Conservation (phyloP, 2,888 invertebrate genomes). For the Aphidius colemani region DNA sequence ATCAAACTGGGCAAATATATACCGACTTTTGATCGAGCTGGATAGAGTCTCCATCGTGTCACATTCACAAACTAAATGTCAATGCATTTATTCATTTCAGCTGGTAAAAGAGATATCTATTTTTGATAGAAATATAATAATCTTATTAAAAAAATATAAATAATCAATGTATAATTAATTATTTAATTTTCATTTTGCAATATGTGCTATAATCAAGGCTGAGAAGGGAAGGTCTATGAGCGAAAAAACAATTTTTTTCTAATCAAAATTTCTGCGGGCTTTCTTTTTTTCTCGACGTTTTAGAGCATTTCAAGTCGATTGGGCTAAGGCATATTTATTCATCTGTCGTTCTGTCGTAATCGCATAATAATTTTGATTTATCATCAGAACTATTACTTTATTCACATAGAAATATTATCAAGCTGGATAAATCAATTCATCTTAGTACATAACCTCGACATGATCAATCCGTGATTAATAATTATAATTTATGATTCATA, state of each 20-base stretch:
- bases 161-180: too few species aligned
- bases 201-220: too few species aligned
- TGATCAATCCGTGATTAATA: neutral
- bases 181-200: too few species aligned
- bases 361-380: too few species aligned
- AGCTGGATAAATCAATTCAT: neutral
- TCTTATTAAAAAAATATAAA: too few species aligned
- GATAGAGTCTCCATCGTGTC: slow-evolving; percentile 51
- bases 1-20: neutral
- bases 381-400: neutral
- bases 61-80: slow-evolving; percentile 40
- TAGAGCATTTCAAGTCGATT: too few species aligned
- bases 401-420: neutral
- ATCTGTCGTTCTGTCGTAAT: too few species aligned
- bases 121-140: neutral
- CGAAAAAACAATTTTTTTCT: too few species aligned
- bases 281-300: too few species aligned
- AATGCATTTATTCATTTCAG: slow-evolving; percentile 27
- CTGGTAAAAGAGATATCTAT: slow-evolving; percentile 40
- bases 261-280: too few species aligned
- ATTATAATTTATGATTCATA: neutral
- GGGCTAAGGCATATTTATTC: too few species aligned
- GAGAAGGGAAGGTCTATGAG: too few species aligned
- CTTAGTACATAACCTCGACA: slow-evolving; percentile 1
- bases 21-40: slow-evolving; percentile 23